Conservation (phyloP, 2,888 invertebrate genomes). For the Thalpophila matura region DNA sequence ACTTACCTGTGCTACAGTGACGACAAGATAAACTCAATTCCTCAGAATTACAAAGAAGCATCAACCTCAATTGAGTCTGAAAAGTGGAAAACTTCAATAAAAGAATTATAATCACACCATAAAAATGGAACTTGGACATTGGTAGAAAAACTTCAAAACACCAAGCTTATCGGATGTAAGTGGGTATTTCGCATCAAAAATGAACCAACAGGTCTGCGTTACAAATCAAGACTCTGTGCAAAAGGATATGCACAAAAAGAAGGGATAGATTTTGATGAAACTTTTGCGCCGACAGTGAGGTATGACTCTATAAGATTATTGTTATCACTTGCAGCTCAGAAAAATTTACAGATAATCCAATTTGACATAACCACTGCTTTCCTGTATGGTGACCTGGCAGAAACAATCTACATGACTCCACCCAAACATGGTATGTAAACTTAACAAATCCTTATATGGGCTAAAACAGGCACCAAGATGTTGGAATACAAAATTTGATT, state of each 20-base stretch:
- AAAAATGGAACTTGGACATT: no score
- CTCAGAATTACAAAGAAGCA: neutral
- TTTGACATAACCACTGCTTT: slow-evolving; percentile 5
- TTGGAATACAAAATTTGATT: neutral
- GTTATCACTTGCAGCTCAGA: neutral
- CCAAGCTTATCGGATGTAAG: neutral
- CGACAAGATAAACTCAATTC: neutral
- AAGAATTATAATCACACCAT: neutral
- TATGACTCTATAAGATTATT: slow-evolving; percentile 5
- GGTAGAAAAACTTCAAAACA: slow-evolving; percentile 7
- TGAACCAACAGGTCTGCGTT: neutral
- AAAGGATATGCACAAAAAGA: no score
- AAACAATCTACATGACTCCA: no score
- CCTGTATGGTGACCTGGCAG: slow-evolving; percentile 1
- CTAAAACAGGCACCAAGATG: slow-evolving; percentile 14
- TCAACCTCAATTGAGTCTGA: neutral
- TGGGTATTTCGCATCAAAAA: slow-evolving; percentile 6
- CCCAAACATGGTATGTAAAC: slow-evolving; percentile 15
- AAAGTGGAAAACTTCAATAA: neutral
- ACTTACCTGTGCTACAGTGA: slow-evolving; percentile 1
- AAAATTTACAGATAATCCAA: neutral
- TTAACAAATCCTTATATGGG: slow-evolving; percentile 21
- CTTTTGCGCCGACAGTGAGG: slow-evolving; percentile 7
- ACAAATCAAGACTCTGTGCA: neutral
- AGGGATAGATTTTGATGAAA: slow-evolving; percentile 13